Evolutionary conservation across 2,888 invertebrate genomes (phyloP).

Genomic region (Glomeris marginata): DNA sequence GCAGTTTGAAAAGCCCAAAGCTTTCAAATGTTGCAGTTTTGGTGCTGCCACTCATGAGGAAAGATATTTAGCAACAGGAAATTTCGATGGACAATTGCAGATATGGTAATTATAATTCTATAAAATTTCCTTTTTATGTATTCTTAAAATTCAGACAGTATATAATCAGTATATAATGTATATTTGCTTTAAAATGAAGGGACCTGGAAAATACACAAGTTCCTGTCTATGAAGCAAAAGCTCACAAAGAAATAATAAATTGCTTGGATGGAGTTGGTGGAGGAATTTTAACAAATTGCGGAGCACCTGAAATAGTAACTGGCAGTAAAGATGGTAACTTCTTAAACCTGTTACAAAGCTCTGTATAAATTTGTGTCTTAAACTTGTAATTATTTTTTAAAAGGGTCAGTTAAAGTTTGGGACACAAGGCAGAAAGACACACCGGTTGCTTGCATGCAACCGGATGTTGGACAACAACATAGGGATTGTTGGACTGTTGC

Average conservation of each 20-base stretch:
- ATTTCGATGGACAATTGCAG: slow-evolving; percentile 69
- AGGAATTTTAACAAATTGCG: slow-evolving; percentile 51
- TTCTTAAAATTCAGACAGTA: no score
- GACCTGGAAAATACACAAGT: slow-evolving; percentile 57
- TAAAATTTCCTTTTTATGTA: neutral
- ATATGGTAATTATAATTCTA: slow-evolving; percentile 47
- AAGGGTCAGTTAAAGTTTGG: slow-evolving; percentile 83
- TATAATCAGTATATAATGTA: no score
- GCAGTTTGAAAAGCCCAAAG: slow-evolving; percentile 57
- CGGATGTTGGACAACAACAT: slow-evolving; percentile 47
- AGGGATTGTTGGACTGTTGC: slow-evolving; percentile 90
- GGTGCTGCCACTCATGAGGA: slow-evolving; percentile 69
- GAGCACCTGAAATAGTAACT: slow-evolving; percentile 89
- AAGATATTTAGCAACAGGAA: slow-evolving; percentile 74
- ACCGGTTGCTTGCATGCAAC: slow-evolving; percentile 80
- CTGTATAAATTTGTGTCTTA: neutral
- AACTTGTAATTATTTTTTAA: neutral
- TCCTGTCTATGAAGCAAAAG: slow-evolving; percentile 62
- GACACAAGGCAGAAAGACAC: slow-evolving; percentile 75
- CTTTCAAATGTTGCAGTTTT: slow-evolving; percentile 87
- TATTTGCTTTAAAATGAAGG: slow-evolving; percentile 36
- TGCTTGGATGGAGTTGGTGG: slow-evolving; percentile 84
- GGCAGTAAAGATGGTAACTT: slow-evolving; percentile 73
- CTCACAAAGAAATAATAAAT: slow-evolving; percentile 75
- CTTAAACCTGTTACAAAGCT: neutral